phyloP scores from a whole-genome alignment of 2,113 vertebrate species.

The Ptilorrhoa leucosticta region DNA sequence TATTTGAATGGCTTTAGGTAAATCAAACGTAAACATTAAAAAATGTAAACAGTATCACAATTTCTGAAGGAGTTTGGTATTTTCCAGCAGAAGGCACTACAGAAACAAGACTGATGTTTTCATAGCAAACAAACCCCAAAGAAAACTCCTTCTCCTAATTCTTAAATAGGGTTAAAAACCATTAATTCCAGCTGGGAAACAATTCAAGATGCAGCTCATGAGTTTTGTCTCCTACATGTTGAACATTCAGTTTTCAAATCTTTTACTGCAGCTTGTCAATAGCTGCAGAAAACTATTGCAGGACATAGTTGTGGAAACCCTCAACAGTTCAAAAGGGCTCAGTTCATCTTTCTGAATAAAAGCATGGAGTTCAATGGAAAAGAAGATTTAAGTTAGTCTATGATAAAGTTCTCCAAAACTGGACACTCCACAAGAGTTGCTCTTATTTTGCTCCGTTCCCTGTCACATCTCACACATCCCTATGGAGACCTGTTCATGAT shows the following conservation, averaged over 20 bases:
- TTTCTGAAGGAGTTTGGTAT: not conserved
- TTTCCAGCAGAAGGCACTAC: not conserved
- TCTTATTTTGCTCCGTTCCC: not conserved
- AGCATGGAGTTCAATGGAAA: not conserved
- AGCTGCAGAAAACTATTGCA: not conserved
- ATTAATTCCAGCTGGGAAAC: constrained; percentile 24
- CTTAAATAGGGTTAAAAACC: not conserved
- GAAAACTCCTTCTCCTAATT: not conserved
- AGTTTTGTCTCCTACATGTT: not conserved
- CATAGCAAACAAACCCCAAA: not conserved
- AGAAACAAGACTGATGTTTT: not conserved
- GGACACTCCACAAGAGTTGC: not conserved
- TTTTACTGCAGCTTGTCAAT: not conserved
- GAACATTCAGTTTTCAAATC: not conserved
- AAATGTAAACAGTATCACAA: not conserved
- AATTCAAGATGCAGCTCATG: not conserved
- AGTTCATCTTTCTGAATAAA: not conserved
- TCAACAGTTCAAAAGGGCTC: not conserved
- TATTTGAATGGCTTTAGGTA: not conserved
- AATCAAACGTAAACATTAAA: not conserved
- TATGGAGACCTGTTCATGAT: not conserved
- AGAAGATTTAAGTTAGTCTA: not conserved
- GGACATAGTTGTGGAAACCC: not conserved
- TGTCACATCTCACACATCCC: not conserved
- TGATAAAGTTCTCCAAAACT: not conserved